Percentiles rank a stretch among this genome's conserved stretches.
phyloP scores from a whole-genome alignment of 1,140 invertebrate genomes.

The Antheraea mylitta region DNA sequence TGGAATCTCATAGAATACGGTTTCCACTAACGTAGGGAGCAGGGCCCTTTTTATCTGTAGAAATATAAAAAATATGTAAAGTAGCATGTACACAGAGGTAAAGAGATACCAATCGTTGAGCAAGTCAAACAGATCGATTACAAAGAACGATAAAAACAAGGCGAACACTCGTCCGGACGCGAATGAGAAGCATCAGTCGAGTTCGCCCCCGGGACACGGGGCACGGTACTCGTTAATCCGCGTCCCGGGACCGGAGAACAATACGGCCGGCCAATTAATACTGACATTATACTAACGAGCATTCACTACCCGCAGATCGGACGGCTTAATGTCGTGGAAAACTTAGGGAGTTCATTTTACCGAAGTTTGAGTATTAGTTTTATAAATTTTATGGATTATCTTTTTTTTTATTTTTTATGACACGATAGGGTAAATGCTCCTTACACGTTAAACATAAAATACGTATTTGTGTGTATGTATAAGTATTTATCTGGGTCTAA shows the following conservation, averaged over 20 bases:
- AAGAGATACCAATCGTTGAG: too few relatives aligned
- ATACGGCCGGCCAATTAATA: conserved; percentile 51
- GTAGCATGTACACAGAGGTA: too few relatives aligned
- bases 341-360: neutral
- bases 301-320: conserved; percentile 23
- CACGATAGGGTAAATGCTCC: too few relatives aligned
- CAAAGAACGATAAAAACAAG: conserved; percentile 12
- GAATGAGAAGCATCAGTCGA: conserved; percentile 20
- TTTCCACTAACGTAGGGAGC: too few relatives aligned
- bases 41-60: neutral
- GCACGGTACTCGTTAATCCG: conserved; percentile 25
- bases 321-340: conserved; percentile 21
- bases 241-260: conserved; percentile 32
- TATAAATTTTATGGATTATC: too few relatives aligned
- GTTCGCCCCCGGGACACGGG: conserved; percentile 17
- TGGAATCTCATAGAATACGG: too few relatives aligned
- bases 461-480: too few relatives aligned
- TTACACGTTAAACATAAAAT: too few relatives aligned
- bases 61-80: too few relatives aligned
- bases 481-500: too few relatives aligned
- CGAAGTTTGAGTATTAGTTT: too few relatives aligned
- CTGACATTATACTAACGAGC: conserved; percentile 54
- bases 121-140: neutral
- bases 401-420: too few relatives aligned
- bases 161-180: conserved; percentile 22